Base-by-base conservation (phyloP, 2,113 vertebrate species). In the Platichthys flesus region DNA sequence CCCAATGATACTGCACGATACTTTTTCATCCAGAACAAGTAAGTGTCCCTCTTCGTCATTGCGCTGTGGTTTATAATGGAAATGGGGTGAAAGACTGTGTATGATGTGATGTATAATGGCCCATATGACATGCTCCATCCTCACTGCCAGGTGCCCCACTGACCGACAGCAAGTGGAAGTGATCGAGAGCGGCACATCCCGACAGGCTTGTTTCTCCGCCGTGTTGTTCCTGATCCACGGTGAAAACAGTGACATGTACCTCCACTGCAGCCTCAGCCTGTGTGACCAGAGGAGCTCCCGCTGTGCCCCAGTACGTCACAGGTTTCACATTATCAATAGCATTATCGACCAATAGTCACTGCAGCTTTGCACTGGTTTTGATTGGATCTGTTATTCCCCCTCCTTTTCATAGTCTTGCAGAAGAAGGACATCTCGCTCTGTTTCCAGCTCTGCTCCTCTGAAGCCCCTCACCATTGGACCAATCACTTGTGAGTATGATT, bases 11-110 rank as follows among this genome's bases (percentile, higher is more conserved):
- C 60, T 23, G 18, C 9, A 15, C 54, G 28, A 67, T 81, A 90
- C 70, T 49, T 28, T 72, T 57, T 93, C 45, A 93, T 94, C 62
- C 65, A 79, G 20, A 88, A 90, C 82, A 89, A 90, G 92, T 92
- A 68, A 37, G 83, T 71, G 9, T 14, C 54, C 23, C 8, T 65
- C 0, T 21, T 0, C 9, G 61, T 15, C 13, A 28, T 59, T 49
- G 23, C 23, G 23, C 23, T 79, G 42, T 68, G 65, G 16, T 37
- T 61, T 15, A 16, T 49, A 28, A 14, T n/a, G 3, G 2, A 49
- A 62, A 63, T 24, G 14, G 10, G 1, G 37, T 9, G 37, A n/a
- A 47, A 13, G 14, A 21, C 40, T 9, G 2, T 73, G 14, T 21
- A 0, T 8, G 21, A 24, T 24, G 3, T 28, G 28, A 28, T 28